phyloP scores from a whole-genome alignment of 37 sponge, comb jelly and placozoan species.

The Dysidea cf. avara region DNA sequence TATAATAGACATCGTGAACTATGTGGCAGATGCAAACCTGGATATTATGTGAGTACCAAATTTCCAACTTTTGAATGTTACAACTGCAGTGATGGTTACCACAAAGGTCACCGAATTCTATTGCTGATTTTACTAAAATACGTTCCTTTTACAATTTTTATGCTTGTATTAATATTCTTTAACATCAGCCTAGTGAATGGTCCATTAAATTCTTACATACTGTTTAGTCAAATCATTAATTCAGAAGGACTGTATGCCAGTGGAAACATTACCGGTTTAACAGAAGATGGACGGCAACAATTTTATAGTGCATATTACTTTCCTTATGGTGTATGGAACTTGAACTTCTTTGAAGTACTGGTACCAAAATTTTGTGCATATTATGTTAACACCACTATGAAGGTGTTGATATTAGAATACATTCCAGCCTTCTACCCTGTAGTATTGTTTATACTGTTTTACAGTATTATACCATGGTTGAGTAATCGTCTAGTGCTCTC shows the following conservation, averaged over 20 bases:
- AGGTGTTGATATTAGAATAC: slow-evolving; percentile 6
- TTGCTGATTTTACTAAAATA: neutral
- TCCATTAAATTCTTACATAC: neutral
- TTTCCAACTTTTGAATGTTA: neutral
- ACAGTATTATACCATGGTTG: too few species aligned
- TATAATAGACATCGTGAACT: neutral
- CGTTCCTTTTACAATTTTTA: neutral
- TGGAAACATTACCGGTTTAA: neutral
- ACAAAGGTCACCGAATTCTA: neutral
- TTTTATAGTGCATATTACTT: neutral
- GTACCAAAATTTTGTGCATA: slow-evolving; percentile 1
- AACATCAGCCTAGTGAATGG: neutral
- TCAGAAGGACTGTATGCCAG: neutral
- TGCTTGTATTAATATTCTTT: neutral
- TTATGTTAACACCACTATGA: slow-evolving; percentile 1
- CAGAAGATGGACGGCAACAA: neutral
- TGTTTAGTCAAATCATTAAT: neutral
- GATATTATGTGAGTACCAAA: slow-evolving; percentile 18
- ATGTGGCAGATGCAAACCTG: slow-evolving; percentile 6
- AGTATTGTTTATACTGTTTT: neutral
- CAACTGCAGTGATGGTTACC: neutral
- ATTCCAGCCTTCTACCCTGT: slow-evolving; percentile 19
- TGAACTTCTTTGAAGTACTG: slow-evolving; percentile 9
- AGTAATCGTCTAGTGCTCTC: too few species aligned
- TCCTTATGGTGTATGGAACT: slow-evolving; percentile 19